phyloP scores from a whole-genome alignment of 2,113 vertebrate genomes.

The Elaphurus davidianus region DNA sequence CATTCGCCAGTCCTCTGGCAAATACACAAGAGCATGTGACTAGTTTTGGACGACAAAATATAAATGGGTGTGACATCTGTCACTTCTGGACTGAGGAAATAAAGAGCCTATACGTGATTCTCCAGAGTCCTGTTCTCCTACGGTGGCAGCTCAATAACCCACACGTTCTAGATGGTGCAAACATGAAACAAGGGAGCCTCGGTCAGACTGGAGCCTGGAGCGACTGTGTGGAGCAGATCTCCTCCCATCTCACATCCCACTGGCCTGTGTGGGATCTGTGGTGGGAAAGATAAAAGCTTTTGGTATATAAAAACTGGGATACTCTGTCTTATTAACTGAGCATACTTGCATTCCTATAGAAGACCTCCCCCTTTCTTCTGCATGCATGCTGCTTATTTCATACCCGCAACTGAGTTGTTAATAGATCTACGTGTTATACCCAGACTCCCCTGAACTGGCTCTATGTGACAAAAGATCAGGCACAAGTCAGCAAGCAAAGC shows the following conservation, averaged over 20 bases:
- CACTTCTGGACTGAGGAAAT: neutral
- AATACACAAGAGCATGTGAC: neutral
- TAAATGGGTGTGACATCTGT: neutral
- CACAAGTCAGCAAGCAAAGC: constrained; percentile 53
- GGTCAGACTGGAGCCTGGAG: neutral
- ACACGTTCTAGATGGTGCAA: neutral
- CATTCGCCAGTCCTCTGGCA: constrained; percentile 2
- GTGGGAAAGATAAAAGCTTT: constrained; percentile 8
- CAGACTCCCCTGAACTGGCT: neutral
- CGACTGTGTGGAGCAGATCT: neutral
- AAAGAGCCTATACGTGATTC: neutral
- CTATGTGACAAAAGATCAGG: constrained; percentile 30
- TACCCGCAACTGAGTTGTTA: constrained; percentile 13
- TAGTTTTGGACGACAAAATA: constrained; percentile 1
- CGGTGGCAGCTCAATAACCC: neutral
- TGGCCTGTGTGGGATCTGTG: neutral
- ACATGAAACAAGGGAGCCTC: neutral
- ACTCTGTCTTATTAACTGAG: neutral
- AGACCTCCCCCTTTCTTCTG: neutral
- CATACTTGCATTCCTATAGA: constrained; percentile 6
- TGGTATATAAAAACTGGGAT: neutral
- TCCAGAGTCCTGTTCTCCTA: neutral
- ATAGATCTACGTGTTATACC: neutral
- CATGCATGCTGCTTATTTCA: neutral
- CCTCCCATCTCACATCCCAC: neutral